Base-by-base conservation (phyloP, 2,888 invertebrate species). In the Oligia strigilis region DNA sequence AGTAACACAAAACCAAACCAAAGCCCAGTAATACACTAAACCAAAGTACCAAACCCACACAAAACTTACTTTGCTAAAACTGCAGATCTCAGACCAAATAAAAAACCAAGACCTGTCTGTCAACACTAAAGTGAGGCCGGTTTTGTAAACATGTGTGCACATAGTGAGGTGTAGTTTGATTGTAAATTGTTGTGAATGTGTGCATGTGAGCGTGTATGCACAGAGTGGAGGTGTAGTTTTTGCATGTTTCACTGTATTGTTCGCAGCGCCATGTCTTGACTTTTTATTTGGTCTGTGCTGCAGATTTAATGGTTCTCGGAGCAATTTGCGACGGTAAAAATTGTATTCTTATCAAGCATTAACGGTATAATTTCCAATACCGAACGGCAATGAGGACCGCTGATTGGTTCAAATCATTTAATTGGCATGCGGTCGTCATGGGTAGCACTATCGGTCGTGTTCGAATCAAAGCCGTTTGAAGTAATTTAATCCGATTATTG, bases 331-430 rank as follows among this genome's bases (percentile, higher is more conserved):
- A 55, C 82, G 88, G 74, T 75, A 77, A 79, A 81, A 86, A 80
- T 69, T 71, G 75, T 89, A 64, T 82, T 89, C 80, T 85, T 88
- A 89, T 88, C 88, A 81, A 74, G 76, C 62, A 78, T 77, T 75
- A 82, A 81, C 81, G 80, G 80, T 77, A 74, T 88, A 88, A 89
- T 86, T 89, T 83, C 69, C 80, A 81, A 84, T 83, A 78, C 78
- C 78, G 83, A 82, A 81, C 49, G 70, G 73, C 81, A 86, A 83
- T 89, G 86, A 78, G 79, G 69, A 36, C 23, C 66, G 78, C 75
- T 80, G 88, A 88, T 88, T 89, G 89, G 81, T 78, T 89, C 70
- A 83, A 85, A 89, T 87, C 43, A 84, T 81, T 74, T 85, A 89
- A 88, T 88, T 88, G 88, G 81, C 86, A 81, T 85, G 72, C 36